Percentiles rank a stretch among this genome's conserved stretches.
phyloP scores from a whole-genome alignment of 1,140 invertebrate genomes.

The Odontomachus brunneus region DNA sequence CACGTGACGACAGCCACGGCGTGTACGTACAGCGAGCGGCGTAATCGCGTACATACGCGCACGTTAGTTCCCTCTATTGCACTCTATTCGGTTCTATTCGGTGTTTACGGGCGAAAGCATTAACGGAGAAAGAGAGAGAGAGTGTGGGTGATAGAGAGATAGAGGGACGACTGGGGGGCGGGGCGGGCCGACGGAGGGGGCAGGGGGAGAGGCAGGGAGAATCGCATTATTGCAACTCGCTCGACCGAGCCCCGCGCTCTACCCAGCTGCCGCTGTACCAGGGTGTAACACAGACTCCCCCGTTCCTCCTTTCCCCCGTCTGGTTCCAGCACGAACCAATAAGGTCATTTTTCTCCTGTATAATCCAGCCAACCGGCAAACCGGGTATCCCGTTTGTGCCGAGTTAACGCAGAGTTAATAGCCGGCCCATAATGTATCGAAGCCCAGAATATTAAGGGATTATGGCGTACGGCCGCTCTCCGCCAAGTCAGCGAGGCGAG shows the following conservation, averaged over 20 bases:
- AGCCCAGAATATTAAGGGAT: constrained; percentile 77
- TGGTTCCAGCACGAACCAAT: constrained; percentile 76
- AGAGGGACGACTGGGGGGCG: background rate
- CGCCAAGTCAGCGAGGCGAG: constrained; percentile 62
- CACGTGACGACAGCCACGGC: constrained; percentile 22
- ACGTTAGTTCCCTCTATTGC: constrained; percentile 75
- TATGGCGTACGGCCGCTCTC: constrained; percentile 61
- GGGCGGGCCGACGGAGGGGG: background rate
- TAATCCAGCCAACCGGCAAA: constrained; percentile 76
- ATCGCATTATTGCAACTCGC: constrained; percentile 76
- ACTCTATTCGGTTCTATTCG: constrained; percentile 80
- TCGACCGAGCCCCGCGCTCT: constrained; percentile 48
- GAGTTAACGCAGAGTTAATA: constrained; percentile 78
- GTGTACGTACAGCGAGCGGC: constrained; percentile 29
- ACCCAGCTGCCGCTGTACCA: constrained; percentile 71
- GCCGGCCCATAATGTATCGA: constrained; percentile 75
- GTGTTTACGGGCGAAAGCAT: constrained; percentile 79
- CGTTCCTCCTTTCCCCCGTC: too few relatives aligned
- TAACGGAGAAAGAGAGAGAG: constrained; percentile 76
- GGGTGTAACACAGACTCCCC: constrained; percentile 73
- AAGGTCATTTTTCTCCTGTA: constrained; percentile 78
- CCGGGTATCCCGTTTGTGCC: constrained; percentile 73
- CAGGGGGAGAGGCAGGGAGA: constrained; percentile 57
- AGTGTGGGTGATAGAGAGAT: constrained; percentile 32
- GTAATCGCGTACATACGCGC: constrained; percentile 73